Base-by-base conservation (phyloP, 1,140 invertebrate species). In the Zophobas atratus region DNA sequence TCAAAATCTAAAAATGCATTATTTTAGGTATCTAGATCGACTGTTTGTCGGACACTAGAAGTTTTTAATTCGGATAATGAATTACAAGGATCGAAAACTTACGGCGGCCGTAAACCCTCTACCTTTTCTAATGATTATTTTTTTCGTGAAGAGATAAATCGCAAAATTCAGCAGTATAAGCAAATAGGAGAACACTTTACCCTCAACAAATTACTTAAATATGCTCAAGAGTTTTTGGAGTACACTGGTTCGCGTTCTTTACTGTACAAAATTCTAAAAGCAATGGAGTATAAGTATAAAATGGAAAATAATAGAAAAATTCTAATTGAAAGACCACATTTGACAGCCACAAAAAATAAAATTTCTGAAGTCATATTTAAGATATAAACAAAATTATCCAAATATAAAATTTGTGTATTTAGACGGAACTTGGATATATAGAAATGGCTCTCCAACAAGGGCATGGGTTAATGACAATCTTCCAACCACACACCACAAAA, bases 221-320 rank as follows among this genome's bases (percentile, higher is more conserved):
- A 6, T 20, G 49, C 49, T 2, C 4, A 8, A 8, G 6, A 53
- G 20, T 2, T 6, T 6, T 32, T 53, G 20, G 49, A 53, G 20
- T 53, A 8, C 20, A 32, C 2, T 53, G 49, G 49, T 6, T 53
- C 6, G 2, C 5, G 49, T 2, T 2, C 6, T 20, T 6, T n/a
- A 6, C 20, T 53, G 20, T 20, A 53, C 20, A 53, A 20, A 53
- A 53, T 53, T 53, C 20, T 53, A 53, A 53, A 53, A 32, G 4
- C 49, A 6, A 53, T 53, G 49, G 49, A n/a, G 4, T 53, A 8
- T n/a, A 53, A 53, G 20, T 53, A 53, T 53, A 53, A 53, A 53
- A 6, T 53, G 2, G 49, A 53, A 20, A 53, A 53, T 53, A 53
- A 53, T 20, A 4, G 49, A 6, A 53, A 53, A 53, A 20, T 53